These are phyloP conservation scores for Anas acuta DNA, from an alignment of 2,797 vertebrate genomes.

Conservation along the genomic window DNA sequence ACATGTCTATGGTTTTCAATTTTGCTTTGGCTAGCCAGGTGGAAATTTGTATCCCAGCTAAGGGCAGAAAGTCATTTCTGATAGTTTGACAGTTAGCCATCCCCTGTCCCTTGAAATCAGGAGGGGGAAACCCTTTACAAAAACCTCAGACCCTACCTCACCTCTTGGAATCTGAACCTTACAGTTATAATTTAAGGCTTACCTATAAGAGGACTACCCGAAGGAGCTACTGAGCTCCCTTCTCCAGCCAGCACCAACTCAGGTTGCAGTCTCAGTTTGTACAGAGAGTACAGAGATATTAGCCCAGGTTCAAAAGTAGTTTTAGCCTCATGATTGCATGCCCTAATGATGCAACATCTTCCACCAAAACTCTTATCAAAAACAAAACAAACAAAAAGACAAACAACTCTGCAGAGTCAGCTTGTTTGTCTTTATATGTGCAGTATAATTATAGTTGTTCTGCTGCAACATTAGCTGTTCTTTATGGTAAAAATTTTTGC, in stretches of 20 bases:
- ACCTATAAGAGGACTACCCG: accelerated
- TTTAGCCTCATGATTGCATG: background rate
- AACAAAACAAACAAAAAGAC: background rate
- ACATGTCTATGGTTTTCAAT: background rate
- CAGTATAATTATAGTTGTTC: background rate
- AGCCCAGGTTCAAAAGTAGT: background rate
- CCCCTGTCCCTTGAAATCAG: background rate
- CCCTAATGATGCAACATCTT: background rate
- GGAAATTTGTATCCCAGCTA: background rate
- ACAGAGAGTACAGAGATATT: background rate
- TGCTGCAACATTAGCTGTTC: background rate
- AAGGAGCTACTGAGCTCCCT: background rate
- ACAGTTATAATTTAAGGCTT: background rate
- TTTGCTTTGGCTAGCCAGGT: background rate
- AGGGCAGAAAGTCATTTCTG: background rate
- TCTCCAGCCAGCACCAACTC: background rate
- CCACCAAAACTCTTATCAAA: background rate
- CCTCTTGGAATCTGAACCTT: background rate
- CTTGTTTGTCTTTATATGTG: background rate
- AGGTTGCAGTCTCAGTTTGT: background rate
- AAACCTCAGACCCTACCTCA: background rate
- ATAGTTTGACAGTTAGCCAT: background rate
- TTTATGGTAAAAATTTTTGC: background rate
- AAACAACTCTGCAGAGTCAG: background rate
- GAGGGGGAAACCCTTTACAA: background rate